Percentiles rank a stretch among this genome's conserved stretches.
phyloP scores from a whole-genome alignment of 1,140 invertebrate species.

The Macrobrachium rosenbergii region DNA sequence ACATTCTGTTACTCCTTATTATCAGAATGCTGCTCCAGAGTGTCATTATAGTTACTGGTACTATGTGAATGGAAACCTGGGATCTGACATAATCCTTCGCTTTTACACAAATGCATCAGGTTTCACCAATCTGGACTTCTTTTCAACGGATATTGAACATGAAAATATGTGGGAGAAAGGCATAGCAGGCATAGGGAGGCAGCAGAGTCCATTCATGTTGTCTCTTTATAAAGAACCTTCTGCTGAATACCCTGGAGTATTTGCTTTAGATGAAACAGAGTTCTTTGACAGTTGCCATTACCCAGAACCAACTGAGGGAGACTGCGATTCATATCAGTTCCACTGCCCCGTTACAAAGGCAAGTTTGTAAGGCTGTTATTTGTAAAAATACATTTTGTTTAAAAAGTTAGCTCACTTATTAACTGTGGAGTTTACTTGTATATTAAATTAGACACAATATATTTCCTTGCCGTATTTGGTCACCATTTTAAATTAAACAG shows the following conservation, averaged over 20 bases:
- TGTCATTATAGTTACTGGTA: constrained; percentile 48
- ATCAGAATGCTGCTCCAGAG: constrained; percentile 50
- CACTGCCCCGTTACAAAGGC: constrained; percentile 43
- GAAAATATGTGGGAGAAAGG: constrained; percentile 11
- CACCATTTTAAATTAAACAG: too few relatives aligned
- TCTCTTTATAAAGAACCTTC: constrained; percentile 43
- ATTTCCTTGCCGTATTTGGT: too few relatives aligned
- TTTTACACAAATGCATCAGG: constrained; percentile 34
- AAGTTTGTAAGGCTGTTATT: not conserved
- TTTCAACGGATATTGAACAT: constrained; percentile 1
- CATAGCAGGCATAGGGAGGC: constrained; percentile 47
- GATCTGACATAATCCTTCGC: constrained; percentile 35
- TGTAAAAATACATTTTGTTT: not conserved
- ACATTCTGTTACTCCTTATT: constrained; percentile 32
- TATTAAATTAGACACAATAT: too few relatives aligned
- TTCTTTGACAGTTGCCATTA: constrained; percentile 44
- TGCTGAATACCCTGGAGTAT: constrained; percentile 35
- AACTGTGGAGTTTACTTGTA: too few relatives aligned
- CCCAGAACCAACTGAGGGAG: constrained; percentile 13
- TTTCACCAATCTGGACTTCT: constrained; percentile 50
- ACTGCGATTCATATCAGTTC: constrained; percentile 16
- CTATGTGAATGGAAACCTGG: constrained; percentile 31
- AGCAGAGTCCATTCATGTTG: constrained; percentile 37
- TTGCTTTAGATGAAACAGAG: constrained; percentile 44
- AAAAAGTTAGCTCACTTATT: too few relatives aligned